Percentiles rank a stretch among this genome's conserved stretches.
These are phyloP conservation scores for Rhynchonycteris naso DNA, from an alignment of 2,797 vertebrate species.

Conservation along the genomic window DNA sequence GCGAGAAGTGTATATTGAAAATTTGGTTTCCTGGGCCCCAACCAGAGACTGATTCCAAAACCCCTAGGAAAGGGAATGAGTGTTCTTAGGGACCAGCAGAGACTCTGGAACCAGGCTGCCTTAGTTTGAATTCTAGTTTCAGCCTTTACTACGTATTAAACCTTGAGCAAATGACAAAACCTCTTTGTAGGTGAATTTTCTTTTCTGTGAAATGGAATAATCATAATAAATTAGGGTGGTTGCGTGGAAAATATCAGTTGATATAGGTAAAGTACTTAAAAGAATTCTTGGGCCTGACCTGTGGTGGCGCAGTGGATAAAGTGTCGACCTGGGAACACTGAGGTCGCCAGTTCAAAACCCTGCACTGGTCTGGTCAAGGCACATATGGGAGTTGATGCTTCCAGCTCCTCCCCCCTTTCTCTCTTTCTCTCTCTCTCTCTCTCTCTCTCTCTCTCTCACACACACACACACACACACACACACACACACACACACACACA, in stretches of 20 bases:
- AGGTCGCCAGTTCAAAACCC: too few relatives aligned
- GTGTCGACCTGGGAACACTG: too few relatives aligned
- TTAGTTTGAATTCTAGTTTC: conserved; percentile 3
- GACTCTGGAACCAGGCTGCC: not conserved
- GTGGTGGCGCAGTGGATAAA: too few relatives aligned
- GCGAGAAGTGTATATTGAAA: not conserved
- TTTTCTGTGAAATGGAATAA: not conserved
- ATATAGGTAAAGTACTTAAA: not conserved
- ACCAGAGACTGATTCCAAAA: not conserved
- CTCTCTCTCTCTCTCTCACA: too few relatives aligned
- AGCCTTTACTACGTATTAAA: conserved; percentile 1
- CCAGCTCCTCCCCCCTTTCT: too few relatives aligned
- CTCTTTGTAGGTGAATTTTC: not conserved
- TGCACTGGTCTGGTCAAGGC: too few relatives aligned
- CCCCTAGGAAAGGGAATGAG: not conserved
- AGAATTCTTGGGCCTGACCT: not conserved
- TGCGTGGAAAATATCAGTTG: not conserved
- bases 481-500: too few relatives aligned
- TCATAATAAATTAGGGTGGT: not conserved
- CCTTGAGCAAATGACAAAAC: not conserved
- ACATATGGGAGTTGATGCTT: too few relatives aligned
- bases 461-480: too few relatives aligned
- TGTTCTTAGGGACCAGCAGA: not conserved
- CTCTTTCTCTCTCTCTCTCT: too few relatives aligned
- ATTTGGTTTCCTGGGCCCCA: not conserved